Percentiles rank a stretch among this genome's conserved stretches.
These are phyloP conservation scores for Caenorhabditis inopinata DNA, from an alignment of 1,140 invertebrate species.

Conservation along the genomic window DNA sequence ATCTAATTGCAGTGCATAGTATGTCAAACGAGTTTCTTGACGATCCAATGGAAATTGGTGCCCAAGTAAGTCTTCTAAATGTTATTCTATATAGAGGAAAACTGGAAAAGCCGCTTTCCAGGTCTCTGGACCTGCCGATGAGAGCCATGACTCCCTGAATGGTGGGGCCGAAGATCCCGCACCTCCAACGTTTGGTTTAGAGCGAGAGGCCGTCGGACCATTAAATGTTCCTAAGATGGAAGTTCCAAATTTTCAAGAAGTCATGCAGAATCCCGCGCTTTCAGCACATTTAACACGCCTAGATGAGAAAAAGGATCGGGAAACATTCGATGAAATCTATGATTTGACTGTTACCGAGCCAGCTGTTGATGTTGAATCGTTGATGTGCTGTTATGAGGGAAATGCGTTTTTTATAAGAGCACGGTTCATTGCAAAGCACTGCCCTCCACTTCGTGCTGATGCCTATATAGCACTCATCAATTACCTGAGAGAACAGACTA, in stretches of 20 bases:
- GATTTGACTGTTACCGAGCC: background rate
- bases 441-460: background rate
- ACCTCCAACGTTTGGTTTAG: background rate
- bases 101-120: too few species aligned
- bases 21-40: background rate
- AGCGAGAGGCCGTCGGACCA: background rate
- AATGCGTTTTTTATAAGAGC: background rate
- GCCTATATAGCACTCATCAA: slow-evolving; percentile 10
- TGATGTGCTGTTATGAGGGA: background rate
- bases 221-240: background rate
- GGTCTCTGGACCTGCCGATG: too few species aligned
- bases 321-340: background rate
- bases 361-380: background rate
- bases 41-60: slow-evolving; percentile 4
- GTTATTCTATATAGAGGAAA: too few species aligned
- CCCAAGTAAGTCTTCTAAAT: background rate
- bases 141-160: too few species aligned
- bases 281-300: background rate
- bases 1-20: too few species aligned
- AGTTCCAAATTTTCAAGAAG: background rate
- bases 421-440: slow-evolving; percentile 25
- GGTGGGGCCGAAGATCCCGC: background rate
- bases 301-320: background rate
- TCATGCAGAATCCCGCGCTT: background rate
- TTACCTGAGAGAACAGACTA: slow-evolving; percentile 7